Percentiles rank a stretch among this genome's conserved stretches.
These are phyloP conservation scores for Rhamphomyia laevipes DNA, from an alignment of 2,888 invertebrate genomes.

Conservation along the genomic window DNA sequence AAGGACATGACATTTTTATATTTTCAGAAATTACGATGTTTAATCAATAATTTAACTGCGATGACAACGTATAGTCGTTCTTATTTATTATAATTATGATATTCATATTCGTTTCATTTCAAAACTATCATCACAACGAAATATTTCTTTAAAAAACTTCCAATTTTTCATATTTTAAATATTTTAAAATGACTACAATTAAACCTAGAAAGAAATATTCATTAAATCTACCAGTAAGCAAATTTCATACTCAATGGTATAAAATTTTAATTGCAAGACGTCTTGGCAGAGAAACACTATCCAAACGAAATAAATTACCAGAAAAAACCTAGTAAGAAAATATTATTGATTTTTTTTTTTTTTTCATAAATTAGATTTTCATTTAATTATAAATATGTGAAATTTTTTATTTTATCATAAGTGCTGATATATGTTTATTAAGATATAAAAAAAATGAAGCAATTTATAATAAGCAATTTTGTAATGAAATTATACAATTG, in stretches of 20 bases:
- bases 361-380: no score
- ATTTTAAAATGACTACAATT: background rate
- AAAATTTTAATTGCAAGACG: slow-evolving; percentile 31
- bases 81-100: no score
- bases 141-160: no score
- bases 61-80: no score
- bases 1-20: no score
- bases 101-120: no score
- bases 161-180: no score
- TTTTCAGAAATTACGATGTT: no score
- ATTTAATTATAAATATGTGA: background rate
- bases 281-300: slow-evolving; percentile 27
- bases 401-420: slow-evolving; percentile 10
- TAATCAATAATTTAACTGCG: no score
- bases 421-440: slow-evolving; percentile 29
- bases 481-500: slow-evolving; percentile 33
- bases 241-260: slow-evolving; percentile 27
- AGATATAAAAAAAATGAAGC: slow-evolving; percentile 31
- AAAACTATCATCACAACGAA: no score
- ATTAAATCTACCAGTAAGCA: background rate
- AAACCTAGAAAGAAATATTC: background rate
- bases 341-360: background rate
- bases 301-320: slow-evolving; percentile 8
- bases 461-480: slow-evolving; percentile 34
- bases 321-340: background rate